phyloP scores from a whole-genome alignment of 2,113 vertebrate genomes.

The Anguilla japonica region DNA sequence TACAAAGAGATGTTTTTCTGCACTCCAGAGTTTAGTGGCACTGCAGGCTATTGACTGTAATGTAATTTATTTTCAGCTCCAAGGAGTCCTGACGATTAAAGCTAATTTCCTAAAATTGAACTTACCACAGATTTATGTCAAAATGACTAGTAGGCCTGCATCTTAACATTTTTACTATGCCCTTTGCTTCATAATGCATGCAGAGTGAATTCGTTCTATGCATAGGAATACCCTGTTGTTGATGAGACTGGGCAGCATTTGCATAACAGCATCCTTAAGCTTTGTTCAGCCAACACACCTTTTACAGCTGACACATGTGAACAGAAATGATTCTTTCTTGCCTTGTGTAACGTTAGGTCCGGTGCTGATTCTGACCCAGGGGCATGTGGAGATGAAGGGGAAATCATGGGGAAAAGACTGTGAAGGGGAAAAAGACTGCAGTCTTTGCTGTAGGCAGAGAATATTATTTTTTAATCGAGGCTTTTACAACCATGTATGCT shows the following conservation, averaged over 20 bases:
- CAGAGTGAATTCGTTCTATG: conserved; percentile 50
- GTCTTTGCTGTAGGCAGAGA: too few relatives aligned
- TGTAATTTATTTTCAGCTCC: conserved; percentile 58
- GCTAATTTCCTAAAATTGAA: conserved; percentile 74
- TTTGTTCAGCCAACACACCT: background rate
- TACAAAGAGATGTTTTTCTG: conserved; percentile 54
- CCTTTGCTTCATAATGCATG: conserved; percentile 40
- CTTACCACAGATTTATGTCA: conserved; percentile 69
- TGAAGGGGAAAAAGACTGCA: too few relatives aligned
- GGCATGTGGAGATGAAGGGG: too few relatives aligned
- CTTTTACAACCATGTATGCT: too few relatives aligned
- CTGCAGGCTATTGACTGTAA: conserved; percentile 50
- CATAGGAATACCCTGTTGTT: conserved; percentile 51
- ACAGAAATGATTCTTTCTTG: too few relatives aligned
- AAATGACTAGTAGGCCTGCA: conserved; percentile 58
- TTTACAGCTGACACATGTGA: too few relatives aligned
- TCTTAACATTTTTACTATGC: conserved; percentile 51
- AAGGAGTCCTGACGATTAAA: conserved; percentile 67
- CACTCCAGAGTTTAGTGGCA: conserved; percentile 41
- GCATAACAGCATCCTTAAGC: conserved; percentile 8
- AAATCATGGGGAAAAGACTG: too few relatives aligned
- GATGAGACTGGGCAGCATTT: background rate
- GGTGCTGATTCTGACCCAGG: background rate
- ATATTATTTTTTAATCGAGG: too few relatives aligned
- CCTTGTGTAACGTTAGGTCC: background rate